Evolutionary conservation across 2,888 invertebrate species (phyloP), one percentile per base, ranked within the genome.

Genomic region (Scrobipalpa atriplicella): DNA sequence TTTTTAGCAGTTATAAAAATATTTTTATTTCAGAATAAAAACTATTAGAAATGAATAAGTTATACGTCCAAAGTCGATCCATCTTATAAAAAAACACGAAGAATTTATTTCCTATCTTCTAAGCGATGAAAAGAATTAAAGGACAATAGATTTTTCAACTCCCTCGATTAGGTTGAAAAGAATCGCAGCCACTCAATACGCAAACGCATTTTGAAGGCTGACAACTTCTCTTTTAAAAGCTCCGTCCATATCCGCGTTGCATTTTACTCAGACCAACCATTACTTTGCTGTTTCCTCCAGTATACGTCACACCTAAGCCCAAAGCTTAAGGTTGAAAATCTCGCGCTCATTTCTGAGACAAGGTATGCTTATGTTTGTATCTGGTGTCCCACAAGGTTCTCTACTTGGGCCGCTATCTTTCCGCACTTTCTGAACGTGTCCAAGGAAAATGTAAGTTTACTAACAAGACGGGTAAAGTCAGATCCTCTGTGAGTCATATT

Each of bases 161-260:
- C 19, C 10, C 19, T 29, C 21, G 5, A 21, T 56, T 56, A 56
- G 54, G 11, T 56, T 21, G 5, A 29, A 56, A 21, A 21, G 21
- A 21, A 21, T 56, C 54, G 58, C 16, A 8, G 36, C 58, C 29
- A 36, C 3, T 36, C 36, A 16, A 36, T 29, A 38, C 58, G 76
- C 77, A 80, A 80, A 81, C 72, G 75, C 72, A 75, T 77, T 77
- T 67, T 75, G 87, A 91, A 91, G 91, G 91, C 78, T 77, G 81
- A 84, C 90, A 80, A 85, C 85, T 88, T 80, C 70, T 79, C 81
- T 81, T 83, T 56, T 86, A 84, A 84, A 85, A 87, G 85, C 84
- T 82, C 86, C 72, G 77, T 74, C 83, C 71, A 75, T 76, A 87
- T 91, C 90, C 90, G 91, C 81, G 79, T 90, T 83, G 77, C 77